Conservation (phyloP, 2,113 vertebrate genomes). For the Oreochromis niloticus region DNA sequence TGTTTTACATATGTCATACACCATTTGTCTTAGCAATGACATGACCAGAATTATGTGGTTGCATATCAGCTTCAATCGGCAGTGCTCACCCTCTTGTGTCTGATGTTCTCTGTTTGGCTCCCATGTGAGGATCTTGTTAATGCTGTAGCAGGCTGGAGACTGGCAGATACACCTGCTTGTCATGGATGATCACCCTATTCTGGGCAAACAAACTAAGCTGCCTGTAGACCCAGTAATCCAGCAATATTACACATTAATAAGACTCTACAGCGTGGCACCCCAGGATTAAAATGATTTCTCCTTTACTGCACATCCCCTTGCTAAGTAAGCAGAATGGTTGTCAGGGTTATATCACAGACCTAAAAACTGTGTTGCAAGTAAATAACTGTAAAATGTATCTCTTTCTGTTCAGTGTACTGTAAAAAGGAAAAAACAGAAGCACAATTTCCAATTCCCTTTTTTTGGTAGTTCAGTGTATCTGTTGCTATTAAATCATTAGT, state of each 20-base stretch:
- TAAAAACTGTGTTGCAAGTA: not conserved
- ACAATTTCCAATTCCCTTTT: not conserved
- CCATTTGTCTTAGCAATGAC: not conserved
- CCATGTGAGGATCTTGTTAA: conserved; percentile 52
- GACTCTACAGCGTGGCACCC: conserved; percentile 21
- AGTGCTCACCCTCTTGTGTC: not conserved
- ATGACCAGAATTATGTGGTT: not conserved
- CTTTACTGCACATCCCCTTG: conserved; percentile 14
- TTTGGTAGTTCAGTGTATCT: not conserved
- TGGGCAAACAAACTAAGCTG: conserved; percentile 65
- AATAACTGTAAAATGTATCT: not conserved
- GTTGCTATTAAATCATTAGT: not conserved
- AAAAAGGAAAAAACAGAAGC: not conserved
- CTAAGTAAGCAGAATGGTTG: conserved; percentile 13
- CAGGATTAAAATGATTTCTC: conserved; percentile 45
- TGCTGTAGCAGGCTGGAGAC: conserved; percentile 49
- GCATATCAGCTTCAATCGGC: not conserved
- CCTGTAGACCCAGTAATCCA: conserved; percentile 54
- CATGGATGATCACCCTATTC: conserved; percentile 52
- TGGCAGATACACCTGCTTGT: conserved; percentile 65
- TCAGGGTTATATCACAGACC: conserved; percentile 9
- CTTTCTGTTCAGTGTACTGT: not conserved
- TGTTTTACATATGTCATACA: not conserved
- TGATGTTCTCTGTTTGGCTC: conserved; percentile 20
- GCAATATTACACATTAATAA: conserved; percentile 66